These are phyloP conservation scores for Steinernema scapterisci DNA, from an alignment of 2,888 invertebrate species.

Conservation along the genomic window DNA sequence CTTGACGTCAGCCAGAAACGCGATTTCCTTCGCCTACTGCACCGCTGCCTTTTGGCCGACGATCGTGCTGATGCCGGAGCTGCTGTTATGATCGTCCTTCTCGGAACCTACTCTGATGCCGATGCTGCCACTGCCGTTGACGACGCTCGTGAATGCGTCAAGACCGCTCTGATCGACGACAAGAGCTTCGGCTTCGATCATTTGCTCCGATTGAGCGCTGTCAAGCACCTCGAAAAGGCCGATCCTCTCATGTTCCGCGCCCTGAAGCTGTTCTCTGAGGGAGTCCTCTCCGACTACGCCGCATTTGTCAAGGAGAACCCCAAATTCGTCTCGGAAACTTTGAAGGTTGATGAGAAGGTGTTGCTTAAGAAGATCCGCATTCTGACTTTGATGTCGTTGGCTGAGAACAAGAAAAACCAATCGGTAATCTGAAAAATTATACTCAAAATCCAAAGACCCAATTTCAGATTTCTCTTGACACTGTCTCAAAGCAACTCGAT, in stretches of 20 bases:
- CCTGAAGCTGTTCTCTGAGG: slow-evolving; percentile 57
- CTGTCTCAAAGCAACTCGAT: slow-evolving; percentile 84
- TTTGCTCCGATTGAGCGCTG: slow-evolving; percentile 87
- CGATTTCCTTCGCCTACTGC: slow-evolving; percentile 55
- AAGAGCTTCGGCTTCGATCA: slow-evolving; percentile 94
- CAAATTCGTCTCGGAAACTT: slow-evolving; percentile 78
- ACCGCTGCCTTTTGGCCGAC: slow-evolving; percentile 70
- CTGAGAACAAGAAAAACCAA: slow-evolving; percentile 74
- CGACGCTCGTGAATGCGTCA: slow-evolving; percentile 89
- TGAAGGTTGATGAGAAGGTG: slow-evolving; percentile 53
- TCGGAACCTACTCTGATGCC: slow-evolving; percentile 88
- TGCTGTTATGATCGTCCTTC: slow-evolving; percentile 83
- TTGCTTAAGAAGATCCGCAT: slow-evolving; percentile 84
- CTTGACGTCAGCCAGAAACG: slow-evolving; percentile 50
- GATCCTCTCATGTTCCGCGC: slow-evolving; percentile 59
- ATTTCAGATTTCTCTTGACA: slow-evolving; percentile 81
- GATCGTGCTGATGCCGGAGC: slow-evolving; percentile 72
- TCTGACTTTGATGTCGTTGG: slow-evolving; percentile 94
- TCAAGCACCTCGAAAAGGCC: slow-evolving; percentile 77
- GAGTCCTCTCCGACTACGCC: slow-evolving; percentile 54
- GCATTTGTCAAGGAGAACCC: slow-evolving; percentile 72
- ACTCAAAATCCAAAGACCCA: neutral
- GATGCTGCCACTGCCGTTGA: slow-evolving; percentile 94
- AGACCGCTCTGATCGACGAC: slow-evolving; percentile 83
- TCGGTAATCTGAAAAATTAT: slow-evolving; percentile 40